Evolutionary conservation across 1,140 invertebrate species (phyloP), one percentile per base, ranked within the genome.

Genomic region (Bombyx mandarina): DNA sequence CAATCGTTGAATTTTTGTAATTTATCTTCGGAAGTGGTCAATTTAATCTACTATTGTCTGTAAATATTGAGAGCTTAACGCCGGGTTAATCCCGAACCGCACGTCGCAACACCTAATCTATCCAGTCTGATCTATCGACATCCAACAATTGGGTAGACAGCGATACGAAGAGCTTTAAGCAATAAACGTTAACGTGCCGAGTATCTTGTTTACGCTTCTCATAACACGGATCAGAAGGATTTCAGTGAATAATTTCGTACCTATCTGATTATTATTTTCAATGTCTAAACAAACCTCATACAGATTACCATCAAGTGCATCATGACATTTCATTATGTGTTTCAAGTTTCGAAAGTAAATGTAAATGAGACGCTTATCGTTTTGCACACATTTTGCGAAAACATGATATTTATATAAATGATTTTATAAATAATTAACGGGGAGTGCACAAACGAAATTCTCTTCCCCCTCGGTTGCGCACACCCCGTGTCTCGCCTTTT

Each of bases 301-400:
- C 75, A 66, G 71, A 79, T 68, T 49, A 64, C 59, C 70, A 66
- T 63, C 59, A 77, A 74, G 71, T 78, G 76, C 81, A 74, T 79
- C 81, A 74, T 79, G 75, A 82, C 76, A 71, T 78, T 82, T 60
- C 26, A 35, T 63, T 80, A 80, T 75, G 70, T 82, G 75, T 83
- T 77, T 79, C 78, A 78, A 77, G 61, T 63, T 77, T 74, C 76
- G 78, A 77, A 71, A 77, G 74, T 84, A 82, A 81, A 80, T 68
- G 82, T 9, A 77, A 77, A 81, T 79, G 77, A 80, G 79, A 79
- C 75, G 81, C 83, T 86, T 86, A 84, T 82, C 69, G 75, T 84
- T 86, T 82, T 84, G 80, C 83, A 86, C 83, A 79, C 83, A 81
- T 83, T 84, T 86, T 82, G 81, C 82, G 84, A 85, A 83, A 83